phyloP scores from a whole-genome alignment of 2,113 vertebrate species.

The Protomyctophum bolini region DNA sequence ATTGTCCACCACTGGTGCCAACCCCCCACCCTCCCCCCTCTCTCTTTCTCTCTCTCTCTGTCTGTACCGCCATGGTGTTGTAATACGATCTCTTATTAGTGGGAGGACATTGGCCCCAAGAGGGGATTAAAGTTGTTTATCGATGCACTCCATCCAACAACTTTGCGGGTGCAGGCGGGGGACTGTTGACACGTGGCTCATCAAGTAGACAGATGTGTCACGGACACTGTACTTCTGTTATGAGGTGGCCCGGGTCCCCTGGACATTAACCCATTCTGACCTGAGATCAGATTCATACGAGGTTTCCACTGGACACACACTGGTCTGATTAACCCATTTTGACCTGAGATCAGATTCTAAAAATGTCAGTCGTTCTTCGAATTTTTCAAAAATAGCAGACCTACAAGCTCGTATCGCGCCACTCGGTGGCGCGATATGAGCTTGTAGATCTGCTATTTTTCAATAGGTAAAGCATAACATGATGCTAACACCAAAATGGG shows the following conservation, averaged over 20 bases:
- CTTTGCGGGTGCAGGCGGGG: constrained; percentile 44
- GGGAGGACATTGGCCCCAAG: constrained; percentile 74
- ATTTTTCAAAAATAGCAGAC: no score
- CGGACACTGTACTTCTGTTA: constrained; percentile 67
- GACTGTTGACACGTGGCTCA: constrained; percentile 76
- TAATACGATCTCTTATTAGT: constrained; percentile 78
- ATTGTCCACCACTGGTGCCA: background rate
- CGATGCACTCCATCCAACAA: constrained; percentile 77
- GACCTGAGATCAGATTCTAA: no score
- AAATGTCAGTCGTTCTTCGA: no score
- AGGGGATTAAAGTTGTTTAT: constrained; percentile 80
- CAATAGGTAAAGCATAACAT: no score
- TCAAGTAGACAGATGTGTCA: constrained; percentile 78
- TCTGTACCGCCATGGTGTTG: constrained; percentile 65
- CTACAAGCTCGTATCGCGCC: no score
- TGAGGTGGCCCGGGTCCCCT: constrained; percentile 69
- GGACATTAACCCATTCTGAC: constrained; percentile 19
- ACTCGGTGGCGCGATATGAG: no score
- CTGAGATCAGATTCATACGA: no score
- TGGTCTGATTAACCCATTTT: no score
- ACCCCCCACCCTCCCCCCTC: constrained; percentile 31
- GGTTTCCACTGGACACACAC: no score
- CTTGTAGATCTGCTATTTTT: no score
- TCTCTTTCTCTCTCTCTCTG: constrained; percentile 49
- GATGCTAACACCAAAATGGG: no score